Evolutionary conservation across 2,888 invertebrate species (phyloP), one percentile per base, ranked within the genome.

Genomic region (Aphodius granarius): DNA sequence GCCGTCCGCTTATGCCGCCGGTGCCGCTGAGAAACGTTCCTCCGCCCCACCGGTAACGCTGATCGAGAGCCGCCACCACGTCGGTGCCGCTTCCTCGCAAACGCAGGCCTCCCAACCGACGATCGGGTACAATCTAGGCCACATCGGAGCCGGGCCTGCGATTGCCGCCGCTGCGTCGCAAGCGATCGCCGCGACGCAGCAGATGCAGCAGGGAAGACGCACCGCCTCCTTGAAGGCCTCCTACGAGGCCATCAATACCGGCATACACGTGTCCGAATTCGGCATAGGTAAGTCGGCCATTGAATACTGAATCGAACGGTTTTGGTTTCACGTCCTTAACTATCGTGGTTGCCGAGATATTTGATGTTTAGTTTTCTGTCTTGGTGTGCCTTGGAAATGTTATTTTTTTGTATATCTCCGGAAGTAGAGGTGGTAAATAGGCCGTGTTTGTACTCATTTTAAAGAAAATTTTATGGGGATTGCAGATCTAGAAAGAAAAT

Each of bases 111-210:
- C 78, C 79, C 83, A 89, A 78, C 87, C 89, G 0, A 88, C 90
- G 17, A 89, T 87, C 89, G 15, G 92, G 43, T 95, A 94, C 82
- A 91, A 91, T 81, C 88, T 96, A 72, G 94, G 95, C 15, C 95
- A 96, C 81, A 92, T 94, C 82, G 94, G 94, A n/a, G 95, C 95
- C 0, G 95, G 93, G 74, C 94, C 94, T 82, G 96, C 97, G 0
- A 96, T 98, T 75, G 97, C 96, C 0, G 96, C 95, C 0, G 97
- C 98, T 0, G 98, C 97, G 0, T 97, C 97, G 19, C 97, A 98
- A 86, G 98, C 98, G 0, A 97, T 98, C 78, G 97, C 96, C 4
- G 97, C 97, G 0, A 98, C 98, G 2, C 97, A 98, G 83, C 95
- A 95, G 92, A 96, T 97, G 95, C 95, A 95, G 83, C 97, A 97